Evolutionary conservation across 2,888 invertebrate genomes (phyloP).

Genomic region (Tenthredo notha): DNA sequence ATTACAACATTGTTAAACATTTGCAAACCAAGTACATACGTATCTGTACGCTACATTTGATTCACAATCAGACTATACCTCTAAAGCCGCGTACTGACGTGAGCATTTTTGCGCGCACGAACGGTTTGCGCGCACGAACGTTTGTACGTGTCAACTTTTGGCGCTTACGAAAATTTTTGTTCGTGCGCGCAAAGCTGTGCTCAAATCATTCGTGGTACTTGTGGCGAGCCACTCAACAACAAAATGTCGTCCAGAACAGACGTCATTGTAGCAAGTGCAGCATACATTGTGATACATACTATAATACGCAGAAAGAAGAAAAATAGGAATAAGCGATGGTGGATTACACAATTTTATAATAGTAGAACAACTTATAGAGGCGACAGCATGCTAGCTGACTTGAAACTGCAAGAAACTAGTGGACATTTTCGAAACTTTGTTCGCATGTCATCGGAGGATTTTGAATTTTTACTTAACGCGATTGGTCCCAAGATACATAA

Average conservation of each 20-base stretch:
- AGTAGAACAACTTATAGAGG: not conserved
- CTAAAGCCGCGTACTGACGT: too few relatives aligned
- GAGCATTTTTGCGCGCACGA: too few relatives aligned
- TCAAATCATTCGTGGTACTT: not conserved
- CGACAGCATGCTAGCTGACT: too few relatives aligned
- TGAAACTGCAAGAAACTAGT: too few relatives aligned
- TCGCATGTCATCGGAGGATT: too few relatives aligned
- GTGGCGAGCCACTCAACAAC: not conserved
- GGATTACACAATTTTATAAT: not conserved
- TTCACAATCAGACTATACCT: too few relatives aligned
- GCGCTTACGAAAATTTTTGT: not conserved
- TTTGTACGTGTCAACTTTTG: not conserved
- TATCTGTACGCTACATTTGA: too few relatives aligned
- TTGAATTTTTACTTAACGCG: too few relatives aligned
- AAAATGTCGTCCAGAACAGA: not conserved
- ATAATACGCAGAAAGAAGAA: not conserved
- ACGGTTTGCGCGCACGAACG: constrained; percentile 2
- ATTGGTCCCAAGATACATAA: too few relatives aligned
- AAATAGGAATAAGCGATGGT: not conserved
- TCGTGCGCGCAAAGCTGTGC: not conserved
- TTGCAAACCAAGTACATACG: too few relatives aligned
- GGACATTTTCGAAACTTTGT: too few relatives aligned
- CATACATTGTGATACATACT: not conserved
- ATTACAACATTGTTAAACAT: too few relatives aligned
- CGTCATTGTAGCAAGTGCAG: not conserved